Evolutionary conservation across 2,888 invertebrate genomes (phyloP).

Genomic region (Drosophila sordidapex): DNA sequence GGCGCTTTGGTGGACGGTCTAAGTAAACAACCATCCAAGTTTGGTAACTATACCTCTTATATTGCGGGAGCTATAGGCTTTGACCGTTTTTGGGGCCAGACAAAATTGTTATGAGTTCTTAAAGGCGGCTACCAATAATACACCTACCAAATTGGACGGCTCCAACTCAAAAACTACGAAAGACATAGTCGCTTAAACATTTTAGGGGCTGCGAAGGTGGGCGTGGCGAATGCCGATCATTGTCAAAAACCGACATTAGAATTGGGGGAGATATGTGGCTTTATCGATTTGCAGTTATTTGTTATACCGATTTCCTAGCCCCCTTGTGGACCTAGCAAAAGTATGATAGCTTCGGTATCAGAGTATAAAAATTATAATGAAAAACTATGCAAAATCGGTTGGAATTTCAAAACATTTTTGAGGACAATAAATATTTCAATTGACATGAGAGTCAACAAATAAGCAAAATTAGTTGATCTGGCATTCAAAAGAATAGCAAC

Average conservation of each 20-base stretch:
- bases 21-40: no score
- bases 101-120: not conserved
- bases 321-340: not conserved
- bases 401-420: slow-evolving; percentile 59
- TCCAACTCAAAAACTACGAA: not conserved
- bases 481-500: not conserved
- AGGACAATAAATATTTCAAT: slow-evolving; percentile 78
- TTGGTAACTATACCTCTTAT: no score
- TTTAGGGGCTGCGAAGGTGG: not conserved
- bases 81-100: no score
- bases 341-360: not conserved
- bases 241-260: not conserved
- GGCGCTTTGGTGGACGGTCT: no score
- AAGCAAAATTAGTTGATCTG: slow-evolving; percentile 16
- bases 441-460: slow-evolving; percentile 15
- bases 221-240: not conserved
- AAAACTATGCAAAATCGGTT: slow-evolving; percentile 20
- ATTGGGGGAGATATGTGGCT: not conserved
- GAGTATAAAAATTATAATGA: not conserved
- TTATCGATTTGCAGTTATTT: not conserved
- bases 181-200: not conserved
- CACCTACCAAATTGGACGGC: not conserved
- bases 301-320: not conserved
- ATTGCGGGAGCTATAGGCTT: no score
- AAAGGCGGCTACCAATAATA: not conserved